Evolutionary conservation across 2,113 vertebrate species (phyloP).

Genomic region (Otis tarda): DNA sequence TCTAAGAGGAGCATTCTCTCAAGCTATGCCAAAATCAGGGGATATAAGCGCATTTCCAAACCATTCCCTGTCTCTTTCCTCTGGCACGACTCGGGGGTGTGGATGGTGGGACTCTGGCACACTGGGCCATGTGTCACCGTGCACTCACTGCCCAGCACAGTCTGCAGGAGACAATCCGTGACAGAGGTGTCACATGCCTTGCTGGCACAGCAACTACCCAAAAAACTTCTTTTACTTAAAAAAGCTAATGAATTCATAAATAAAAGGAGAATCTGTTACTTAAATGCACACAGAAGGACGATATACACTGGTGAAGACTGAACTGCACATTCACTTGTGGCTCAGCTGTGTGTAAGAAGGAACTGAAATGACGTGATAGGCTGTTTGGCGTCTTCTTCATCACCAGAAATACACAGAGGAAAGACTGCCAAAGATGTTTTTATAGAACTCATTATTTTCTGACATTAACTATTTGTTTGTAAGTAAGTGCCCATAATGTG

Average conservation of each 20-base stretch:
- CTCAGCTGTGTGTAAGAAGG: neutral
- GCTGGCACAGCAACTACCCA: neutral
- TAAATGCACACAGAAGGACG: neutral
- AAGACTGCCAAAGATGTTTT: neutral
- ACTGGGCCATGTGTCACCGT: rapidly evolving
- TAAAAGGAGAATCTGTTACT: neutral
- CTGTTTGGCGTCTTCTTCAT: neutral
- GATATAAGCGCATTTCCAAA: neutral
- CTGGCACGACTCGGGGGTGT: neutral
- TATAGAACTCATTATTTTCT: neutral
- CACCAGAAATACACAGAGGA: neutral
- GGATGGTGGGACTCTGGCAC: neutral
- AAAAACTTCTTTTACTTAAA: neutral
- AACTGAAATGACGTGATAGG: neutral
- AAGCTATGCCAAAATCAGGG: neutral
- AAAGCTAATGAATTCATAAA: neutral
- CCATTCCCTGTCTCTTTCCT: neutral
- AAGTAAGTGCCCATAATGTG: neutral
- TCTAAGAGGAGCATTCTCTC: neutral
- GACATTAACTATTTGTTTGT: neutral
- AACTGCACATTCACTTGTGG: neutral
- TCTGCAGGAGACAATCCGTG: neutral
- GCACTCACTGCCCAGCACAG: neutral
- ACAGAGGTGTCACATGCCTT: neutral
- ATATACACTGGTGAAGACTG: neutral